phyloP scores from a whole-genome alignment of 2,797 vertebrate species.

The Benthosema pterotum region DNA sequence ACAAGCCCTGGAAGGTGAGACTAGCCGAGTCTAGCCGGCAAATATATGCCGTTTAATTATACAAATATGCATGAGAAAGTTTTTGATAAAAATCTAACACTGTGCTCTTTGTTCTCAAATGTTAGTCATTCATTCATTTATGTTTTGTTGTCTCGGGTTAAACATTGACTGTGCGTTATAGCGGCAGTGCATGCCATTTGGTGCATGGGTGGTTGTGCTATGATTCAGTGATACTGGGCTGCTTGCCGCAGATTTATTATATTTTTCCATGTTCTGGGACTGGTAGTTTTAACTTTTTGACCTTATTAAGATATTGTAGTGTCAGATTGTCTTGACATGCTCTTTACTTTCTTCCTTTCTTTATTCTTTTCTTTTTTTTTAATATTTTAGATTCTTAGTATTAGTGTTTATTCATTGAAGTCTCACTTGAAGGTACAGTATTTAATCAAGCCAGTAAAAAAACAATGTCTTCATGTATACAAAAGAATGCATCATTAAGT shows the following conservation, averaged over 20 bases:
- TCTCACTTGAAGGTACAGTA: background rate
- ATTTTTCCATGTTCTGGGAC: too few species aligned
- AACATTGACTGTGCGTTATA: conserved; percentile 44
- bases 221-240: conserved; percentile 5
- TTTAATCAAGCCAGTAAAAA: too few species aligned
- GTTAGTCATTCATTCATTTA: conserved; percentile 28
- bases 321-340: too few species aligned
- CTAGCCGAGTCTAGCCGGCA: too few species aligned
- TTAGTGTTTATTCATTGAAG: background rate
- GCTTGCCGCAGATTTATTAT: background rate
- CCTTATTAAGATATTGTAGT: background rate
- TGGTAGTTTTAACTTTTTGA: background rate
- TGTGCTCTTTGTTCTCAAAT: background rate
- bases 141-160: conserved; percentile 38
- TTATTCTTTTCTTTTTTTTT: background rate
- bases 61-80: background rate
- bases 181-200: background rate
- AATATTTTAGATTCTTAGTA: background rate
- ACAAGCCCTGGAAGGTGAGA: conserved; percentile 59
- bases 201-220: background rate
- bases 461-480: too few species aligned
- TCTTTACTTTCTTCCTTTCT: too few species aligned
- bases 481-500: too few species aligned
- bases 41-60: background rate
- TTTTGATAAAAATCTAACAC: background rate